phyloP scores from a whole-genome alignment of 2,113 vertebrate species.

The Nestor notabilis region DNA sequence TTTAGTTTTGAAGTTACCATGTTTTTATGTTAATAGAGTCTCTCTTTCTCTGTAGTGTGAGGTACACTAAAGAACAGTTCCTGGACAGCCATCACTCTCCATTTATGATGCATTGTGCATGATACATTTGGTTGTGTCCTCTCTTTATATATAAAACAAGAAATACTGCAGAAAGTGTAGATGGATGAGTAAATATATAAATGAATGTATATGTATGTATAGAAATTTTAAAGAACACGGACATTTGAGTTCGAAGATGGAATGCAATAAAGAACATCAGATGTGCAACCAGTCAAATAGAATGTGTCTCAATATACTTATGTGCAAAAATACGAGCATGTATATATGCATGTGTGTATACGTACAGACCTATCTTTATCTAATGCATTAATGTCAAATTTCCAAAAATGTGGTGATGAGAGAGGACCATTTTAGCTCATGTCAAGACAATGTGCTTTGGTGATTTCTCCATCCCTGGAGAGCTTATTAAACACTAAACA shows the following conservation, averaged over 20 bases:
- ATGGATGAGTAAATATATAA: not conserved
- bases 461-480: constrained; percentile 76
- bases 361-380: not conserved
- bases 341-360: not conserved
- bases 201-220: not conserved
- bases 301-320: not conserved
- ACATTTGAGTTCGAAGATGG: not conserved
- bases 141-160: not conserved
- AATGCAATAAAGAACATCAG: not conserved
- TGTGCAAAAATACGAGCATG: not conserved
- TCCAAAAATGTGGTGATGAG: constrained; percentile 61
- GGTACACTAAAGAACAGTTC: not conserved
- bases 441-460: constrained; percentile 76
- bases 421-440: constrained; percentile 70
- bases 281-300: constrained; percentile 35
- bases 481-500: constrained; percentile 78
- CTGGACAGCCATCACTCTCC: not conserved
- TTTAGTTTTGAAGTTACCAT: not conserved
- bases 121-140: not conserved
- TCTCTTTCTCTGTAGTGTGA: not conserved
- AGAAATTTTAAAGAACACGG: not conserved
- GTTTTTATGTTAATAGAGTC: not conserved
- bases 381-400: constrained; percentile 64
- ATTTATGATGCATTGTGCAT: not conserved
- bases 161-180: not conserved